A percentile compares a stretch with the other conserved stretches of the same genome.
Conservation (phyloP, 2,888 invertebrate genomes). For the Polietes domitor region DNA sequence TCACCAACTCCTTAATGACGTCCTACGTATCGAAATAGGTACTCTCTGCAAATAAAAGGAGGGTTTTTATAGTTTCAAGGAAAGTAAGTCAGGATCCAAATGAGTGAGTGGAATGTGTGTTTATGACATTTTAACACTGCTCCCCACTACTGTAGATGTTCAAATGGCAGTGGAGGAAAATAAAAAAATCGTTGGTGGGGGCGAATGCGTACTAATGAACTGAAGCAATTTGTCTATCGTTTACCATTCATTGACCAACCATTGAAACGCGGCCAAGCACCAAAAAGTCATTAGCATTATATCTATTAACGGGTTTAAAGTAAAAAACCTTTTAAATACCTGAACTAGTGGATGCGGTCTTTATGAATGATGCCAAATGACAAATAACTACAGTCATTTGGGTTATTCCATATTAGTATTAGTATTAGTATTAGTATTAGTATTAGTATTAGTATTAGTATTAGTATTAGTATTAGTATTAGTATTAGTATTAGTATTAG, state of each 20-base stretch:
- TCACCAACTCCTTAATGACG: slow-evolving; percentile 3
- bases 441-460: too few relatives aligned
- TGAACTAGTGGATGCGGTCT: not conserved
- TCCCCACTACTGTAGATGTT: not conserved
- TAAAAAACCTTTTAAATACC: not conserved
- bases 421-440: too few relatives aligned
- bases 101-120: not conserved
- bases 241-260: not conserved
- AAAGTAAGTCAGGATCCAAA: not conserved
- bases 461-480: too few relatives aligned
- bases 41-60: slow-evolving; percentile 1
- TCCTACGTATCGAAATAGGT: not conserved
- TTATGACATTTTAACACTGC: not conserved
- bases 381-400: not conserved
- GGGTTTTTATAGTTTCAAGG: not conserved
- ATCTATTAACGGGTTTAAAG: not conserved
- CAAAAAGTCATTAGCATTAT: slow-evolving; percentile 5
- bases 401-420: not conserved
- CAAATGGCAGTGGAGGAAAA: not conserved
- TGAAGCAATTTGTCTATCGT: not conserved
- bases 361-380: too few relatives aligned
- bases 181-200: too few relatives aligned
- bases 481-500: too few relatives aligned
- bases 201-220: too few relatives aligned
- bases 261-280: not conserved